phyloP scores from a whole-genome alignment of 2,888 invertebrate species.

The Lasioglossum figueresi region DNA sequence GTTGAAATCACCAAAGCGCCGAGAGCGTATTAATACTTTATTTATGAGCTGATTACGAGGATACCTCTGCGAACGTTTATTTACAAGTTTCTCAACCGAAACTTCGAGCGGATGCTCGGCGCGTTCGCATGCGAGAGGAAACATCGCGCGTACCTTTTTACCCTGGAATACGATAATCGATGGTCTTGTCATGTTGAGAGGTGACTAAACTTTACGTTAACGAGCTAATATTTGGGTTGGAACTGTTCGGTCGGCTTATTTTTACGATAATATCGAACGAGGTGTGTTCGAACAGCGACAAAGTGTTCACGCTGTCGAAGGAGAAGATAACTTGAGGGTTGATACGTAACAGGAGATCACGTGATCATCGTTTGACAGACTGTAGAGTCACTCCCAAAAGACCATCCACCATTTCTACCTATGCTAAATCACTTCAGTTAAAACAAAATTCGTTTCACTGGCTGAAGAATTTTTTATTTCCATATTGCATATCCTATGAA shows the following conservation, averaged over 20 bases:
- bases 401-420: not conserved
- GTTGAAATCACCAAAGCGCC: not conserved
- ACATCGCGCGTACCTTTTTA: not conserved
- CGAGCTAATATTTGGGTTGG: slow-evolving; percentile 63
- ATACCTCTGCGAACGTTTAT: not conserved
- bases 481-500: too few species aligned
- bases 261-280: slow-evolving; percentile 26
- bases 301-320: slow-evolving; percentile 41
- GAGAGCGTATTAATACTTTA: slow-evolving; percentile 13
- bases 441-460: not conserved
- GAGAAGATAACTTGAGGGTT: slow-evolving; percentile 31
- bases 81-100: not conserved
- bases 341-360: slow-evolving; percentile 20
- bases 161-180: slow-evolving; percentile 2
- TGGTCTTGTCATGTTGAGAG: slow-evolving; percentile 42
- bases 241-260: slow-evolving; percentile 37
- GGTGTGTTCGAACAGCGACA: slow-evolving; percentile 31
- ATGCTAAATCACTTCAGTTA: not conserved
- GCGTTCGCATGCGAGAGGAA: not conserved
- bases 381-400: slow-evolving; percentile 12
- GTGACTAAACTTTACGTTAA: slow-evolving; percentile 67
- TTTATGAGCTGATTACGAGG: not conserved
- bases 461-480: too few species aligned
- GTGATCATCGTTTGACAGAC: slow-evolving; percentile 2
- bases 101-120: not conserved